Evolutionary conservation across 2,797 vertebrate genomes (phyloP), one percentile per base, ranked within the genome.

Genomic region (Onychomys torridus): DNA sequence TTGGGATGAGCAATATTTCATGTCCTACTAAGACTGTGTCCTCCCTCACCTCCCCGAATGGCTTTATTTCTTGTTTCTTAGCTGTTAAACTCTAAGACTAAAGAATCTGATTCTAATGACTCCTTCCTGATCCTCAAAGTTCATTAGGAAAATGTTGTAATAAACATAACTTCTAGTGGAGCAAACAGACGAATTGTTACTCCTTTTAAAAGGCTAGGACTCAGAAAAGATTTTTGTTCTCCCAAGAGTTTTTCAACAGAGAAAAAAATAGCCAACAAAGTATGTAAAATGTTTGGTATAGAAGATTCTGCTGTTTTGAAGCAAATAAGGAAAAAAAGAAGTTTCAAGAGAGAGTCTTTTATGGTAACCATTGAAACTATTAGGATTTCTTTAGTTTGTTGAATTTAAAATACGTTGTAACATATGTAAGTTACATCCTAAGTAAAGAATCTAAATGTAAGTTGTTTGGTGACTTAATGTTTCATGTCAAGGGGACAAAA

Each of bases 261-360:
- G 52, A 87, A 57, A 95, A 14, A 43, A 40, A 91, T 49, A 84
- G 19, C 76, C 85, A 61, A 83, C 14, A 92, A 92, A 92, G 27
- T 55, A 81, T 84, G 2, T 43, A 49, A 94, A 89, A 92, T 91
- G 0, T 37, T 90, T 61, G 78, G 73, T 69, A 71, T 49, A 89
- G 43, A 94, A 82, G 27, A 79, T 89, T 93, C 57, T 75, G 67
- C 12, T 92, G 81, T 90, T 94, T 17, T 96, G 65, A 96, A 96
- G 90, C 25, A 86, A 96, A 90, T 52, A 21, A 25, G 46, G 71
- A 90, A 27, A 88, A 96, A 81, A 55, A 52, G 73, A 92, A 89
- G 23, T 87, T 32, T 87, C 14, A 71, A 81, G 89, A 96, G 19
- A 13, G 6, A 93, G 57, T 13, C 11, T 34, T 91, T 1, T 49